Evolutionary conservation across 2,113 vertebrate genomes (phyloP).

Genomic region (Datnioides undecimradiatus): DNA sequence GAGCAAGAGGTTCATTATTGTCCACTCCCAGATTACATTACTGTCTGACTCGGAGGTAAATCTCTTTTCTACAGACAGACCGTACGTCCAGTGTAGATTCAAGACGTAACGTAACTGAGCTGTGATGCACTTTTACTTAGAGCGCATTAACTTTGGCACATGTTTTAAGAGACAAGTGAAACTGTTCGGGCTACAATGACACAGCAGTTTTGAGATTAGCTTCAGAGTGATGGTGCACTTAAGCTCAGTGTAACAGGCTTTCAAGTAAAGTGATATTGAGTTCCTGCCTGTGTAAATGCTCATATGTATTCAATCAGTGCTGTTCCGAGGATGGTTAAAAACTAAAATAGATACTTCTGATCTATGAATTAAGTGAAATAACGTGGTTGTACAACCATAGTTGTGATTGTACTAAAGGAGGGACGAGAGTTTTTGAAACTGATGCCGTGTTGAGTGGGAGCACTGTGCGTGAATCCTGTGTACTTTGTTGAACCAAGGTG

Average conservation of each 20-base stretch:
- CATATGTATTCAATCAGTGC: background rate
- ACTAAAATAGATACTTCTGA: background rate
- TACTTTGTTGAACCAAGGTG: slow-evolving; percentile 72
- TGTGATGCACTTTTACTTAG: background rate
- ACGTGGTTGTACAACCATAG: background rate
- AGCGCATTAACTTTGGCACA: background rate
- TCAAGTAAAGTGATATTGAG: background rate
- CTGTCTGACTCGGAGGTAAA: background rate
- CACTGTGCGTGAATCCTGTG: background rate
- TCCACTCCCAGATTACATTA: background rate
- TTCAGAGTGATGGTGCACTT: background rate
- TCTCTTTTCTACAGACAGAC: background rate
- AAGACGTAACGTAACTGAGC: background rate
- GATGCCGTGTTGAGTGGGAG: no score
- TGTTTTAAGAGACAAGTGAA: background rate
- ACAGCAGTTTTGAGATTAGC: slow-evolving; percentile 4
- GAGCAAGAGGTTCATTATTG: background rate
- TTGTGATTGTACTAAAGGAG: no score
- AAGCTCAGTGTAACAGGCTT: no score
- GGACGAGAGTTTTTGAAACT: no score
- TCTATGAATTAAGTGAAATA: background rate
- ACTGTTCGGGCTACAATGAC: background rate
- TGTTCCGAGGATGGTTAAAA: background rate
- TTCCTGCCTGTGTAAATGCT: background rate
- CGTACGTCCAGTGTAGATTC: background rate